These are phyloP conservation scores for Rhyacophila brunnea DNA, from an alignment of 1,140 invertebrate species.

Conservation along the genomic window DNA sequence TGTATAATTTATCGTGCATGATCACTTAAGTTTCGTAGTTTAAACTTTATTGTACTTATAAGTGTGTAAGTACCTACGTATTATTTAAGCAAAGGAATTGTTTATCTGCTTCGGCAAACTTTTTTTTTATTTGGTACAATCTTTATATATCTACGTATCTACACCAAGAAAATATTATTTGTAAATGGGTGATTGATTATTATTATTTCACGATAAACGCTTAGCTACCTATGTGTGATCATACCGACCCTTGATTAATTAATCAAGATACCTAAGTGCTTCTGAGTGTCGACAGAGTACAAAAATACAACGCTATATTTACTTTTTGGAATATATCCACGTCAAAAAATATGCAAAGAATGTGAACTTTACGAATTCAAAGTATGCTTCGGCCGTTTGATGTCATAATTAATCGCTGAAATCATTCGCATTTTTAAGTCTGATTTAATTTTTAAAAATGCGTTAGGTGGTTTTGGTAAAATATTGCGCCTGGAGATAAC, in stretches of 20 bases:
- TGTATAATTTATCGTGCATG: too few relatives aligned
- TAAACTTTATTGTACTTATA: too few relatives aligned
- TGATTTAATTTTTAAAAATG: constrained; percentile 22
- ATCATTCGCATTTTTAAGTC: constrained; percentile 32
- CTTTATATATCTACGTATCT: too few relatives aligned
- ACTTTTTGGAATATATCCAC: constrained; percentile 12
- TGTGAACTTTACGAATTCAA: constrained; percentile 30
- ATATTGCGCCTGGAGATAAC: not conserved
- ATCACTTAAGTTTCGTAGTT: too few relatives aligned
- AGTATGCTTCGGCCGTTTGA: constrained; percentile 28
- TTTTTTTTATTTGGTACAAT: too few relatives aligned
- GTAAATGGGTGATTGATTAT: too few relatives aligned
- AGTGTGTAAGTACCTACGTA: too few relatives aligned
- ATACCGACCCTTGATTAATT: not conserved
- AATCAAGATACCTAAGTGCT: not conserved
- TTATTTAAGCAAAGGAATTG: too few relatives aligned
- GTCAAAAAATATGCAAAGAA: constrained; percentile 26
- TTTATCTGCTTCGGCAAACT: too few relatives aligned
- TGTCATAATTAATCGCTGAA: constrained; percentile 35
- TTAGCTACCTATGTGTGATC: too few relatives aligned
- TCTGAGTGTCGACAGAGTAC: not conserved
- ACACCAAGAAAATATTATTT: too few relatives aligned
- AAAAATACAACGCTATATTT: not conserved
- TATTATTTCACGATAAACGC: too few relatives aligned
- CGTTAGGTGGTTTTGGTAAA: constrained; percentile 13